These are phyloP conservation scores for Gnatocerus cornutus DNA, from an alignment of 2,888 invertebrate species.

Conservation along the genomic window DNA sequence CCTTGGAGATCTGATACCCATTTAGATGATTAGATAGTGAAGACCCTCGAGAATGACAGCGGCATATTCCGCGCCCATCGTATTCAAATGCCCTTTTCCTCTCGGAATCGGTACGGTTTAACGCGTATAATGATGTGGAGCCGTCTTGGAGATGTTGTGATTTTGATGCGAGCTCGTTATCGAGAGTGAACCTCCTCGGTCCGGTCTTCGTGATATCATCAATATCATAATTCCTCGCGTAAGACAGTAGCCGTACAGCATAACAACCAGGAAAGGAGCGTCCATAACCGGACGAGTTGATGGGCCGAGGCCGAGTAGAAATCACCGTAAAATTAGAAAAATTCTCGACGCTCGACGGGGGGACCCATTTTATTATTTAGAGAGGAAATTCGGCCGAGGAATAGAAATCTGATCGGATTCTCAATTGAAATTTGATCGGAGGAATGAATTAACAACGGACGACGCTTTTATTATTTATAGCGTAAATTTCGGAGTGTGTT, in stretches of 20 bases:
- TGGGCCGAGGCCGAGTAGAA: constrained; percentile 20
- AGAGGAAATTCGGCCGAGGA: not conserved
- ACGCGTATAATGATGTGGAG: constrained; percentile 48
- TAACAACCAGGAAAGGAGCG: constrained; percentile 55
- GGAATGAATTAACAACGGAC: not conserved
- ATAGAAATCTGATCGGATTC: constrained; percentile 12
- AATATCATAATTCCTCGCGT: constrained; percentile 69
- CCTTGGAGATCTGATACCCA: constrained; percentile 50
- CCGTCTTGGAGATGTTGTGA: constrained; percentile 44
- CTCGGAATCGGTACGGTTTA: constrained; percentile 40
- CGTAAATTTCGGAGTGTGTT: constrained; percentile 7
- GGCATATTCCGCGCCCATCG: constrained; percentile 30
- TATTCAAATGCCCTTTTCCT: constrained; percentile 48
- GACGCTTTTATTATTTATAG: constrained; percentile 11
- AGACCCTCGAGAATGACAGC: constrained; percentile 42
- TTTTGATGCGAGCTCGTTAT: constrained; percentile 54
- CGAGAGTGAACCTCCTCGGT: constrained; percentile 43
- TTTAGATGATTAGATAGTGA: constrained; percentile 53
- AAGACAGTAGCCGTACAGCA: constrained; percentile 66
- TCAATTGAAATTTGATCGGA: not conserved
- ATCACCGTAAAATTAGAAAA: constrained; percentile 50
- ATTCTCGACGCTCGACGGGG: constrained; percentile 30
- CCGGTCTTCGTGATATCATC: constrained; percentile 66
- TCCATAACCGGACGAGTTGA: constrained; percentile 23
- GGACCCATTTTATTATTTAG: constrained; percentile 20